phyloP scores from a whole-genome alignment of 2,797 vertebrate genomes.

The Jordanella pulchra region DNA sequence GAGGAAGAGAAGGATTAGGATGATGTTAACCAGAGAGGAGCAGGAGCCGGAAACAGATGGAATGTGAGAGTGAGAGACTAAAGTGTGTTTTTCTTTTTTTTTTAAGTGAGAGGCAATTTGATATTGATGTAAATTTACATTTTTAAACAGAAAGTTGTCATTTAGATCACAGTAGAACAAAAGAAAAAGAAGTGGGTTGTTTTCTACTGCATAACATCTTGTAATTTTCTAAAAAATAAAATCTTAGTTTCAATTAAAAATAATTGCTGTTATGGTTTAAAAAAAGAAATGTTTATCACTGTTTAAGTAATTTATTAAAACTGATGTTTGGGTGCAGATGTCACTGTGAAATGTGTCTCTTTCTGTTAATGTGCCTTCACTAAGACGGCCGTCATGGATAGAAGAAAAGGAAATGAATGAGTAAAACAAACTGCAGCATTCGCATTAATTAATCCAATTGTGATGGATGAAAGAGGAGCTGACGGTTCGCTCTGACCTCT shows the following conservation, averaged over 20 bases:
- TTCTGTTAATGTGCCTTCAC: neutral
- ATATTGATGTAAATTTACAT: neutral
- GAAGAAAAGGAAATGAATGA: neutral
- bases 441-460: constrained; percentile 4
- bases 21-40: constrained; percentile 51
- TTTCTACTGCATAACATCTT: neutral
- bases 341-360: neutral
- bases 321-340: neutral
- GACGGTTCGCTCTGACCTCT: neutral
- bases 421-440: neutral
- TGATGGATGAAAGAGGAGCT: neutral
- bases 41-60: constrained; percentile 28
- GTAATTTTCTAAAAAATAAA: neutral
- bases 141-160: neutral
- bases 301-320: neutral
- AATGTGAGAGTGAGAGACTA: constrained; percentile 16
- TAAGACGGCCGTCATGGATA: neutral
- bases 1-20: constrained; percentile 28
- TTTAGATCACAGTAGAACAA: neutral
- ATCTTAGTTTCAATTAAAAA: neutral
- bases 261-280: neutral
- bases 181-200: neutral
- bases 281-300: neutral
- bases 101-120: constrained; percentile 6
- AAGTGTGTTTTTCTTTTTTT: neutral